A percentile compares a stretch with the other conserved stretches of the same genome.
Evolutionary conservation across 2,888 invertebrate species (phyloP).

Genomic region (Scaeva pyrastri): DNA sequence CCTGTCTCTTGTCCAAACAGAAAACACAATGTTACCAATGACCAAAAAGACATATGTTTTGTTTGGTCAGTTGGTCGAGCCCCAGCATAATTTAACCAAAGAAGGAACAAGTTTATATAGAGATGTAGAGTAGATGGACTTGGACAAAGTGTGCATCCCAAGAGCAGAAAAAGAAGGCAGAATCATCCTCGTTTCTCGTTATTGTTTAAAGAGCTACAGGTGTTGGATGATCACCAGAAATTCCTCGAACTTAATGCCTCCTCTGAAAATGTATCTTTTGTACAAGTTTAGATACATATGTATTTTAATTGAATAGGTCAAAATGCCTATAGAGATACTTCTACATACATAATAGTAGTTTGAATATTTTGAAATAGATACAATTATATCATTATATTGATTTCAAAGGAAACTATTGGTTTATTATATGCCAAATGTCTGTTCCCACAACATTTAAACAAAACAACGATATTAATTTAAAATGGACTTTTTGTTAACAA

Average conservation of each 20-base stretch:
- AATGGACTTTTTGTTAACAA: not conserved
- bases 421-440: not conserved
- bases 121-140: too few relatives aligned
- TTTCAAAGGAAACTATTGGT: not conserved
- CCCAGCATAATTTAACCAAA: conserved; percentile 33
- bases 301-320: conserved; percentile 32
- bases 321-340: too few relatives aligned
- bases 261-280: not conserved
- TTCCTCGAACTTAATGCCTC: conserved; percentile 5
- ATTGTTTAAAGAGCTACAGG: conserved; percentile 53
- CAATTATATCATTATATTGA: not conserved
- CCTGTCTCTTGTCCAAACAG: conserved; percentile 4
- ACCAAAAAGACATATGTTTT: conserved; percentile 62
- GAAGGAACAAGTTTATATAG: conserved; percentile 39
- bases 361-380: not conserved
- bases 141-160: conserved; percentile 1
- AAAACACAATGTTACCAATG: conserved; percentile 29
- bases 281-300: too few relatives aligned
- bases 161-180: not conserved
- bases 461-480: not conserved
- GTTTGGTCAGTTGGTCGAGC: conserved; percentile 53
- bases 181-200: conserved; percentile 45
- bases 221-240: conserved; percentile 55
- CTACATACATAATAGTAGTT: too few relatives aligned
- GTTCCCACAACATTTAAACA: not conserved